These are phyloP conservation scores for Uropetala carovei DNA, from an alignment of 2,888 invertebrate species.

Conservation along the genomic window DNA sequence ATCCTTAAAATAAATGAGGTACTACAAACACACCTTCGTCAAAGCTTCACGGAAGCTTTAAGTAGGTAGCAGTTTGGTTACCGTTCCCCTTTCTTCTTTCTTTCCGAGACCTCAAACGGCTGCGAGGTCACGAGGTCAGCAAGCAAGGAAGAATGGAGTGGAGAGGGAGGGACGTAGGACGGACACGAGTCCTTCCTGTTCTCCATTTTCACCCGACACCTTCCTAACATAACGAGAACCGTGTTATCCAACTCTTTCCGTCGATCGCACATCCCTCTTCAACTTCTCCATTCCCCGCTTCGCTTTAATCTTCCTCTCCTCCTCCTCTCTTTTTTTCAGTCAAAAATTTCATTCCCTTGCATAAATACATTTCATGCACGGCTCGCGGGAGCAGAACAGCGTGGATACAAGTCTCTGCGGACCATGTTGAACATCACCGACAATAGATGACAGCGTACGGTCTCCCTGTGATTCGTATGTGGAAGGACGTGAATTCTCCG, in stretches of 20 bases:
- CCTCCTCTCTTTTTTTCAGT: no score
- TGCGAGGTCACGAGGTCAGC: background rate
- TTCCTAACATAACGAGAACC: background rate
- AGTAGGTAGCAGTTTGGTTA: background rate
- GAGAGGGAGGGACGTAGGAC: background rate
- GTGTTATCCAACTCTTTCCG: background rate
- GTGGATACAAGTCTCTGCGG: no score
- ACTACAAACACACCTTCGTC: background rate
- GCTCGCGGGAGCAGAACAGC: no score
- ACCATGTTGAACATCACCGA: no score
- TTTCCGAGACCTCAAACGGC: background rate
- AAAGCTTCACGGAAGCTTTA: background rate
- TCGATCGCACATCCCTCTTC: background rate
- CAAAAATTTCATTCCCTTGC: no score
- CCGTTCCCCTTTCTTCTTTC: background rate
- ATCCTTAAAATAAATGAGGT: conserved; percentile 4
- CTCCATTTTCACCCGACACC: background rate
- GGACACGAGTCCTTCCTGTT: no score
- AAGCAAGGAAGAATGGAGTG: background rate
- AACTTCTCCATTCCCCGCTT: no score
- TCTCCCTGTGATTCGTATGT: no score
- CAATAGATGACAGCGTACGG: no score
- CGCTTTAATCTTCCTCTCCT: no score
- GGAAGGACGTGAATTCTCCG: no score
- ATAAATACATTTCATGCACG: no score